Evolutionary conservation across 2,888 invertebrate species (phyloP).

Genomic region (Agrochola litura): DNA sequence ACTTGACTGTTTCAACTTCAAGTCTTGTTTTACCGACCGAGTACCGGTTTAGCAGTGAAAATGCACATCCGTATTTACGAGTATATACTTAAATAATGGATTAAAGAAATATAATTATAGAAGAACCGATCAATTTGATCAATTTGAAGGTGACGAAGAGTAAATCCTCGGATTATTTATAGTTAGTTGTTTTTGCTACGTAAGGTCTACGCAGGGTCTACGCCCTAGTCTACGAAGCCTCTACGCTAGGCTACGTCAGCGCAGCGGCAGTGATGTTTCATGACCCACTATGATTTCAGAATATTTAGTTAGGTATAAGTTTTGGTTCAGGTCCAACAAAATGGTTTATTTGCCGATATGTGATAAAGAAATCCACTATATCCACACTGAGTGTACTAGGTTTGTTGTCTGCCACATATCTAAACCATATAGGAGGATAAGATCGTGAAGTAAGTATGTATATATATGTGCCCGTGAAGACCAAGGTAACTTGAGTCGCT

Average conservation of each 20-base stretch:
- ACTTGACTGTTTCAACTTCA: not conserved
- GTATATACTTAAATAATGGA: not conserved
- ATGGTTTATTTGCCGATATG: not conserved
- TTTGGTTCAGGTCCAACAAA: not conserved
- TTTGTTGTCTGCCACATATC: not conserved
- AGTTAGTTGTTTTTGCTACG: conserved; percentile 13
- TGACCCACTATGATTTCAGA: not conserved
- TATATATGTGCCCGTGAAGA: not conserved
- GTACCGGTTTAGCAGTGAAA: not conserved
- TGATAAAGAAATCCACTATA: not conserved
- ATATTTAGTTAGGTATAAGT: not conserved
- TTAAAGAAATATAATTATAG: not conserved
- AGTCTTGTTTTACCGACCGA: not conserved
- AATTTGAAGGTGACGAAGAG: not conserved
- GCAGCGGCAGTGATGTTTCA: not conserved
- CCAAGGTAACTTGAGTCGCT: not conserved
- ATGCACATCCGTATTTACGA: not conserved
- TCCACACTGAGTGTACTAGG: not conserved
- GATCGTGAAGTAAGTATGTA: not conserved
- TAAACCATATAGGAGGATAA: not conserved
- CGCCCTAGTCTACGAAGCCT: not conserved
- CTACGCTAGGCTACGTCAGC: not conserved
- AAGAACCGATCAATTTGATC: not conserved
- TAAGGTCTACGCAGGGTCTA: not conserved
- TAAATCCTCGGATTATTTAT: not conserved